Evolutionary conservation across 92 coral and sea anemone species (phyloP).

Genomic region (Phenganax subtilis): DNA sequence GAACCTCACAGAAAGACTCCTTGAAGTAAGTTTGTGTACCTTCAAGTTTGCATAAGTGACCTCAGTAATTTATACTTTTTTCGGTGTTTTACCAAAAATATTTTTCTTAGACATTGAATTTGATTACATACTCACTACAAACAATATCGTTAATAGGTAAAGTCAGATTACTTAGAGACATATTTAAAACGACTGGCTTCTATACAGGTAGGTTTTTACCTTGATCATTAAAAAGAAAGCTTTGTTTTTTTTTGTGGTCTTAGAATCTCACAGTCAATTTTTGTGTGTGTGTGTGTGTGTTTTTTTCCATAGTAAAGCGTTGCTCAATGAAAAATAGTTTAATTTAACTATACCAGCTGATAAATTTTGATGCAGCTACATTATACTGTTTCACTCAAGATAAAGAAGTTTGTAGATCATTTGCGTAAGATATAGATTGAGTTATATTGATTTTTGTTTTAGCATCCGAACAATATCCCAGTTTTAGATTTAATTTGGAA

Average conservation of each 20-base stretch:
- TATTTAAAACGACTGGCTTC: slow-evolving; percentile 34
- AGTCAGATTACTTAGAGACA: slow-evolving; percentile 30
- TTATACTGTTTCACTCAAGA: too few relatives aligned
- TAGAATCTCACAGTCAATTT: too few relatives aligned
- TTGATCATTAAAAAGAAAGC: background rate
- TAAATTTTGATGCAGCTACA: too few relatives aligned
- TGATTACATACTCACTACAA: background rate
- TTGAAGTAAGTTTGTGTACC: slow-evolving; percentile 60
- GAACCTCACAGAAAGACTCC: slow-evolving; percentile 70
- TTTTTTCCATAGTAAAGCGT: too few relatives aligned
- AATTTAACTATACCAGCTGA: too few relatives aligned
- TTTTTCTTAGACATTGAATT: background rate
- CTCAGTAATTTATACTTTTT: background rate
- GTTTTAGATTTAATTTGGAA: slow-evolving; percentile 83
- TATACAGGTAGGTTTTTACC: slow-evolving; percentile 11
- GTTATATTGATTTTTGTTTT: background rate
- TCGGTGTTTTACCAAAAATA: too few relatives aligned
- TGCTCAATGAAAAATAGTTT: too few relatives aligned
- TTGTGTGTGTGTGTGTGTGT: too few relatives aligned
- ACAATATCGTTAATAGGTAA: slow-evolving; percentile 10
- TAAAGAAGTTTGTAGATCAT: too few relatives aligned
- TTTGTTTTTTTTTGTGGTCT: too few relatives aligned
- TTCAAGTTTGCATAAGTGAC: background rate
- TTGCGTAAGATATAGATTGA: background rate
- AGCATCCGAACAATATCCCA: slow-evolving; percentile 74